Base-by-base conservation (phyloP, 2,797 vertebrate genomes). In the Takifugu ocellatus region DNA sequence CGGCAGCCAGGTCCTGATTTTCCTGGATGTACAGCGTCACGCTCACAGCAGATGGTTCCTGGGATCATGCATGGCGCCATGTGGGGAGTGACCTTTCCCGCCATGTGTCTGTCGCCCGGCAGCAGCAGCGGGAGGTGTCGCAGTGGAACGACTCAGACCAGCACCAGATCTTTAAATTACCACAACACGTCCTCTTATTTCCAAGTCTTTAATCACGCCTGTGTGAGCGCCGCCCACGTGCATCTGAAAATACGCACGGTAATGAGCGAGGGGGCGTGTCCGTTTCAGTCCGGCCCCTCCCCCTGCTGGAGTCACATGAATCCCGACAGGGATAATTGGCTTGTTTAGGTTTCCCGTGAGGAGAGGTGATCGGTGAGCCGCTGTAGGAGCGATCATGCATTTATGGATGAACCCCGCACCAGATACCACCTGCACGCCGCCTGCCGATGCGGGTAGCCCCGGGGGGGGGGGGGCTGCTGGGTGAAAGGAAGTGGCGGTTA, bases 71-170 rank as follows among this genome's bases (percentile, higher is more conserved):
- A 62, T 48, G 48, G 75, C 67, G 4, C 69, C 83, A 65, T 42
- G 11, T 76, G 74, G 72, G 73, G 80, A 61, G 29, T 62, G 75
- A 85, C 84, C 86, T 88, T 86, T 86, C 72, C 72, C 63, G 74
- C 65, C 77, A 78, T 63, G 78, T 82, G 84, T 84, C 81, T 33
- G 3, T 33, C 3, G 67, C 59, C 68, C 52, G 6, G 24, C 63
- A 61, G 69, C 77, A 75, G 68, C 53, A 52, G 61, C 70, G 66
- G 71, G 76, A 65, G 8, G 31, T 21, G 21, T 21, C 21, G 21
- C 21, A 21, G 21, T 21, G 21, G 21, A 21, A 1, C 21, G 21
- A 21, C 21, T 21, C 21, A 21, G 21, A 21, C 21, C 21, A 10
- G 31, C 31, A 33, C 31, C 7, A 33, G 31, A 33, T 33, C 31